phyloP scores from a whole-genome alignment of 2,797 vertebrate species.

The Coccyzus lansbergi region DNA sequence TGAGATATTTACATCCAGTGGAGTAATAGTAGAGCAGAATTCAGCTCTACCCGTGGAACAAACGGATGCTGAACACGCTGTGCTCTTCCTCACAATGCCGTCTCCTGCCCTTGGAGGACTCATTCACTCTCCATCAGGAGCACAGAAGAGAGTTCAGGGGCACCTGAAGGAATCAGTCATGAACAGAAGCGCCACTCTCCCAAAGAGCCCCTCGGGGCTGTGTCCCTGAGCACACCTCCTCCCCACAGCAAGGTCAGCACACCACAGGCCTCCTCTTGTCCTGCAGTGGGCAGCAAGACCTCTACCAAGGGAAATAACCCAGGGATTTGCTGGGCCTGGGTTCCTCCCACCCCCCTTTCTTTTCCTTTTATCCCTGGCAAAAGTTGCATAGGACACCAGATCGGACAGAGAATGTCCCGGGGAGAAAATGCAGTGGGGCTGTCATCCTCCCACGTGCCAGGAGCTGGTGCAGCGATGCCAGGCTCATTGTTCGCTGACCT shows the following conservation, averaged over 20 bases:
- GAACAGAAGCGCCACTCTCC: not conserved
- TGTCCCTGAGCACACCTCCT: not conserved
- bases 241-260: not conserved
- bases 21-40: slow-evolving; percentile 52
- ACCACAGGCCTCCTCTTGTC: fast-evolving
- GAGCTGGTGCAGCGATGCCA: not conserved
- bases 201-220: not conserved
- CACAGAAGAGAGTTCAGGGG: not conserved
- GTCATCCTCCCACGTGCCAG: fast-evolving
- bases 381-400: not conserved
- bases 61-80: not conserved
- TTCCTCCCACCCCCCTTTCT: too few species aligned
- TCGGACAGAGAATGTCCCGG: fast-evolving
- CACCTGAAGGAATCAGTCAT: not conserved
- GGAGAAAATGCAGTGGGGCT: not conserved
- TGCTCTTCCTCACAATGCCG: fast-evolving
- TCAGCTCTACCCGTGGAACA: not conserved
- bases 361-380: not conserved
- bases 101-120: not conserved
- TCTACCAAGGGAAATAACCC: not conserved
- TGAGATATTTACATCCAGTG: slow-evolving; percentile 42
- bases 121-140: not conserved
- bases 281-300: not conserved
- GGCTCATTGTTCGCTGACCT: not conserved
- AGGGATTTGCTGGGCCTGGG: not conserved